These are phyloP conservation scores for Hydrolagus affinis DNA, from an alignment of 2,113 vertebrate species.

Conservation along the genomic window DNA sequence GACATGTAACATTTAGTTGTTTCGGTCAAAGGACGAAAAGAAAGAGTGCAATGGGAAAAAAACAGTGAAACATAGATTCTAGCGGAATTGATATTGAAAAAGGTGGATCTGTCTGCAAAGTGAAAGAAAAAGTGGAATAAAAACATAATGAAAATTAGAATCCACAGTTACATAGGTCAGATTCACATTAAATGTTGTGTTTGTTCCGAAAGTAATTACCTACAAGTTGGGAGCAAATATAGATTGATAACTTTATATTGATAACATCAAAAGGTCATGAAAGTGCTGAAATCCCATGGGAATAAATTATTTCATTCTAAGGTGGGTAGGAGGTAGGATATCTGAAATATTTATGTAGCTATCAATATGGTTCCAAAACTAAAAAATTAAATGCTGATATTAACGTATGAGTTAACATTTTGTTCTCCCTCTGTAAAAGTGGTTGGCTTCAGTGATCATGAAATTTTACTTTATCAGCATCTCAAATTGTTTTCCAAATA, in stretches of 20 bases:
- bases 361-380: neutral
- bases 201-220: neutral
- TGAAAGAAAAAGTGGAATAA: neutral
- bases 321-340: neutral
- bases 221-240: neutral
- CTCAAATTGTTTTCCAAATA: constrained; percentile 30
- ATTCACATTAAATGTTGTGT: neutral
- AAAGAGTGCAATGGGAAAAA: no score
- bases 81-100: neutral
- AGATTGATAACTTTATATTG: neutral
- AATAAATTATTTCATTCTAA: neutral
- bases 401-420: neutral
- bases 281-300: neutral
- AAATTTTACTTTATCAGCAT: constrained; percentile 22
- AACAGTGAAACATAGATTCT: neutral
- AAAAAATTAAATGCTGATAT: neutral
- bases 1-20: no score
- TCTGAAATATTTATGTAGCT: neutral
- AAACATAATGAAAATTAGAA: neutral
- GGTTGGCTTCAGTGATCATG: neutral
- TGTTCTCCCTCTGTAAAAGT: neutral
- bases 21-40: no score
- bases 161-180: neutral
- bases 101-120: no score
- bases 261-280: neutral